Percentiles rank a stretch among this genome's conserved stretches.
phyloP scores from a whole-genome alignment of 2,797 vertebrate species.

The Macropodus opercularis region DNA sequence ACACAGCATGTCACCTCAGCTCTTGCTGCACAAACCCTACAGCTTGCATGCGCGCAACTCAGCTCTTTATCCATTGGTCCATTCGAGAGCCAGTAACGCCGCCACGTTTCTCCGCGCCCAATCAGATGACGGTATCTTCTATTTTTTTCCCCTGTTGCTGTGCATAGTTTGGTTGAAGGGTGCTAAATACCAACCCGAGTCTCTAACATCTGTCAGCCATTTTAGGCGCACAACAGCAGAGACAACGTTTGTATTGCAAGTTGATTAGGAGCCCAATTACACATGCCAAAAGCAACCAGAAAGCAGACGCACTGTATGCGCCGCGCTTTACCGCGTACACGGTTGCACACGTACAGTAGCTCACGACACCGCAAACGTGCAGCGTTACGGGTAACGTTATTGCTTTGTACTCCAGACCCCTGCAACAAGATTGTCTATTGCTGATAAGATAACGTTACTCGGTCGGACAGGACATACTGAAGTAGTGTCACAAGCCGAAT shows the following conservation, averaged over 20 bases:
- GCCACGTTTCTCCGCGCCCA: conserved; percentile 46
- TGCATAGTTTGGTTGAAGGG: conserved; percentile 82
- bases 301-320: conserved; percentile 46
- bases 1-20: conserved; percentile 56
- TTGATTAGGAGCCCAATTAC: conserved; percentile 76
- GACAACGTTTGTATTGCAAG: conserved; percentile 71
- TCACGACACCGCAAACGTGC: conserved; percentile 37
- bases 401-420: conserved; percentile 66
- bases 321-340: conserved; percentile 38
- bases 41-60: conserved; percentile 24
- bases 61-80: conserved; percentile 60
- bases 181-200: conserved; percentile 82
- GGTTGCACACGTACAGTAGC: conserved; percentile 45
- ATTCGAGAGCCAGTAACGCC: conserved; percentile 24
- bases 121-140: conserved; percentile 52
- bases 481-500: conserved; percentile 35
- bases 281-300: conserved; percentile 57
- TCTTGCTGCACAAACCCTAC: conserved; percentile 57
- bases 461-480: conserved; percentile 63
- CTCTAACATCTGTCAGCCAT: conserved; percentile 85
- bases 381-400: conserved; percentile 45
- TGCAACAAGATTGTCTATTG: conserved; percentile 55
- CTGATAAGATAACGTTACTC: conserved; percentile 68
- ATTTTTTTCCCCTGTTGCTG: conserved; percentile 65
- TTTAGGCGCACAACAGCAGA: conserved; percentile 80